These are phyloP conservation scores for Tringa solitaria DNA, from an alignment of 2,113 vertebrate genomes.

Conservation along the genomic window DNA sequence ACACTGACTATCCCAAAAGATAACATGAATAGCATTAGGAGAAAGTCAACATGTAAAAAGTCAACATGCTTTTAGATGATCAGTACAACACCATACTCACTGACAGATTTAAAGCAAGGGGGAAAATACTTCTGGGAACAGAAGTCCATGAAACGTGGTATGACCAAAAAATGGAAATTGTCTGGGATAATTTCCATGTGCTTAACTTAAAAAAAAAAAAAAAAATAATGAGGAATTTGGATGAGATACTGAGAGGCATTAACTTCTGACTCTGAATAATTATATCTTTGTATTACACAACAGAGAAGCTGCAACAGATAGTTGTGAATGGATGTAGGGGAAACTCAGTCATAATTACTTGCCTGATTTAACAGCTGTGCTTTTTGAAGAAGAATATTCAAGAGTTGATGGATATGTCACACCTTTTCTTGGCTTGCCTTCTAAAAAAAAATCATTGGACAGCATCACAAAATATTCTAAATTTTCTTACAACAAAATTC, in stretches of 20 bases:
- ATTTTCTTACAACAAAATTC: neutral
- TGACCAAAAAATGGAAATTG: neutral
- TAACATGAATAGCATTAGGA: neutral
- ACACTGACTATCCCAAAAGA: neutral
- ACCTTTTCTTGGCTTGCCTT: conserved; percentile 90
- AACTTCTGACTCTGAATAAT: neutral
- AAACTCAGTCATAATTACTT: conserved; percentile 53
- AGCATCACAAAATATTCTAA: neutral
- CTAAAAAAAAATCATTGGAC: conserved; percentile 66
- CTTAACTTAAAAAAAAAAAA: neutral
- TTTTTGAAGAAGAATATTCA: conserved; percentile 83
- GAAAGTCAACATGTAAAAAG: neutral
- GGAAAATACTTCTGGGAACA: neutral
- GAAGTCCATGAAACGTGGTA: neutral
- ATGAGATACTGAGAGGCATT: neutral
- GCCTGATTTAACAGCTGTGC: conserved; percentile 81
- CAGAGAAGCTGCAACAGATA: neutral
- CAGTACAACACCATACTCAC: neutral
- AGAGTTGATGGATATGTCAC: conserved; percentile 88
- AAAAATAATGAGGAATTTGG: neutral
- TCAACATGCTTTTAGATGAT: neutral
- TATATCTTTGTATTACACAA: neutral
- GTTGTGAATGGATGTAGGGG: neutral
- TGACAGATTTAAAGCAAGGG: neutral
- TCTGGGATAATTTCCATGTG: neutral